Base-by-base conservation (phyloP, 2,113 vertebrate species). In the Nothoprocta perdicaria region DNA sequence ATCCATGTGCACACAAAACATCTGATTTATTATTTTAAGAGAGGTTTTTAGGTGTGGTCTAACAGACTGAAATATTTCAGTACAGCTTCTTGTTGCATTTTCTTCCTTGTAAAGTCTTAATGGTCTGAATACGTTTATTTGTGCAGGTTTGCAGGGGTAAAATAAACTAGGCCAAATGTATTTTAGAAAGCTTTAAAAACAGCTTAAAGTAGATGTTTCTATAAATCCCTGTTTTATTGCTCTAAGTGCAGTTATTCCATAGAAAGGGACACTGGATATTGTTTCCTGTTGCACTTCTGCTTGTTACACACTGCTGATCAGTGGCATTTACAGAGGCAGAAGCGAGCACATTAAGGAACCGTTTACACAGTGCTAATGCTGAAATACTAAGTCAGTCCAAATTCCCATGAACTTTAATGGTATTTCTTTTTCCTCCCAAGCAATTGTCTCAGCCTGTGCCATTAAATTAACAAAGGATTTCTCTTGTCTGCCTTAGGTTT, bases 351-450 rank as follows among this genome's bases (percentile, higher is more conserved):
- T 74, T 60, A 82, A 82, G 71, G n/a, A 89, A n/a, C 31, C 82
- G 71, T 93, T 92, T 95, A 82, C 66, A 77, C 40, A 68, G 79
- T 60, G 61, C 65, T 89, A 2, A 27, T 43, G 72, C 76, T 83
- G 87, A 91, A 89, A 75, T 72, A 92, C 75, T 66, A 52, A 94
- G 68, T 90, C 83, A 55, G 55, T 60, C 76, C 76, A 88, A 92
- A 94, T 91, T 96, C 92, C 72, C 57, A 65, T 89, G 81, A 95
- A 93, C 84, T 96, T 94, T 72, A 80, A 65, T 83, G 75, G 35
- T 48, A 23, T 82, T 86, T 92, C 86, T 85, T 60, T 91, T 89
- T 85, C 52, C 29, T 86, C 58, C 63, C 75, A 43, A 85, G 67
- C 33, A 82, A 57, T 79, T 89, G 55, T 83, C 81, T 53, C 19